Evolutionary conservation across 2,797 vertebrate species (phyloP), one percentile per base, ranked within the genome.

Genomic region (Xiphophorus birchmanni): DNA sequence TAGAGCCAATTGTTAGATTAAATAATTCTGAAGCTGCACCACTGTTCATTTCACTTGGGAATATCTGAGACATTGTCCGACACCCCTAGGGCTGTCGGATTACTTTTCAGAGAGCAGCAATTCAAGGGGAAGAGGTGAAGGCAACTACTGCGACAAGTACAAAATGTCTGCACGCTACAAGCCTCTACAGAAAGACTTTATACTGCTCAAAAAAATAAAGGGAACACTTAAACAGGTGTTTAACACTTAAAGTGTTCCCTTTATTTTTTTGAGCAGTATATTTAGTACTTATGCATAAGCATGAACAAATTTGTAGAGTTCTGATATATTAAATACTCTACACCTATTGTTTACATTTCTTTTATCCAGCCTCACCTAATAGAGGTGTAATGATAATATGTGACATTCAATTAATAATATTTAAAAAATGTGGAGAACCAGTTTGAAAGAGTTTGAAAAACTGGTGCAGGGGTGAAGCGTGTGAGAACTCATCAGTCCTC

Each of bases 101-200:
- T 83, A 83, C 85, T 90, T 90, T 92, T 92, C 83, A 92, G 79
- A 85, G 85, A 85, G 85, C 84, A 88, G 87, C 88, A 87, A 84
- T 90, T 87, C 85, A 88, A 89, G 81, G 79, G 77, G 79, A 90
- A 83, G 80, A 82, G 74, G 78, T 78, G 88, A 84, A 77, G 80
- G 79, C 83, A 86, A 80, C 73, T 88, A 83, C 83, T 77, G 81
- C 85, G 86, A 90, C 87, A 78, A 83, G 89, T 86, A 81, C 80
- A 88, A 90, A 91, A 87, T 90, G 74, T 2, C 74, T 76, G 82
- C 37, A 76, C 5, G 40, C 44, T 73, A 69, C 52, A 71, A 77
- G 50, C 75, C 37, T 69, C 81, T 67, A 75, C 45, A 17, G 69
- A 42, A 77, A 82, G 76, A 78, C 5, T 56, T 78, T 50, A 71